phyloP scores from a whole-genome alignment of 2,113 vertebrate species.

The Varanus komodoensis region DNA sequence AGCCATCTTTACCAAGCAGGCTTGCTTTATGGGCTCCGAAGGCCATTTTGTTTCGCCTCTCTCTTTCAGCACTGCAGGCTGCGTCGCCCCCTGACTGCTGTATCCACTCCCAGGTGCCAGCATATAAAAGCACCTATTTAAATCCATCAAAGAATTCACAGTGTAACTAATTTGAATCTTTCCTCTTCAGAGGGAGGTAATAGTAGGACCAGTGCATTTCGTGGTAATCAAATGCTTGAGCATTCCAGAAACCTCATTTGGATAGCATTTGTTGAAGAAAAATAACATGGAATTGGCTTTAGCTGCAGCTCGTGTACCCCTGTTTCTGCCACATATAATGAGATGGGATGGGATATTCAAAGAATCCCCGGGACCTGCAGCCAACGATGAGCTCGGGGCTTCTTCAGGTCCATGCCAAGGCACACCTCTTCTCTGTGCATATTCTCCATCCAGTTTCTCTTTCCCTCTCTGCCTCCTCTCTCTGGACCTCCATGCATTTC shows the following conservation, averaged over 20 bases:
- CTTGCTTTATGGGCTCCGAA: not conserved
- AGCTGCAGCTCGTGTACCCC: not conserved
- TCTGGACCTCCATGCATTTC: not conserved
- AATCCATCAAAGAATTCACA: not conserved
- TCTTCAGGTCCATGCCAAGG: not conserved
- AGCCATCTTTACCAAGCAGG: fast-evolving
- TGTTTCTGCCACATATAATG: not conserved
- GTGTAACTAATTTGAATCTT: slow-evolving; percentile 26
- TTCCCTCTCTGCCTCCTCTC: not conserved
- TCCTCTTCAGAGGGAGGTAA: slow-evolving; percentile 22
- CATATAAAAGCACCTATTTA: slow-evolving; percentile 28
- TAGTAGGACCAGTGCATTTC: slow-evolving; percentile 48
- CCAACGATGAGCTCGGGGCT: not conserved
- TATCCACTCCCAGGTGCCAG: not conserved
- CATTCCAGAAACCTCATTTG: slow-evolving; percentile 43
- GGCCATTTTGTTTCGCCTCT: not conserved
- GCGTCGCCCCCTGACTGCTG: no score
- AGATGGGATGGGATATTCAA: not conserved
- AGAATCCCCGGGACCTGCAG: not conserved
- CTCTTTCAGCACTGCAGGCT: not conserved
- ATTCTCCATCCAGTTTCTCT: not conserved
- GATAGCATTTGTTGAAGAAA: slow-evolving; percentile 35
- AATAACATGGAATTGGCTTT: slow-evolving; percentile 19
- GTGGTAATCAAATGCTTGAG: slow-evolving; percentile 34
- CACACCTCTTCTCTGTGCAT: no score